A percentile compares a stretch with the other conserved stretches of the same genome.
phyloP scores from a whole-genome alignment of 2,797 vertebrate genomes.

The Knipowitschia caucasica region DNA sequence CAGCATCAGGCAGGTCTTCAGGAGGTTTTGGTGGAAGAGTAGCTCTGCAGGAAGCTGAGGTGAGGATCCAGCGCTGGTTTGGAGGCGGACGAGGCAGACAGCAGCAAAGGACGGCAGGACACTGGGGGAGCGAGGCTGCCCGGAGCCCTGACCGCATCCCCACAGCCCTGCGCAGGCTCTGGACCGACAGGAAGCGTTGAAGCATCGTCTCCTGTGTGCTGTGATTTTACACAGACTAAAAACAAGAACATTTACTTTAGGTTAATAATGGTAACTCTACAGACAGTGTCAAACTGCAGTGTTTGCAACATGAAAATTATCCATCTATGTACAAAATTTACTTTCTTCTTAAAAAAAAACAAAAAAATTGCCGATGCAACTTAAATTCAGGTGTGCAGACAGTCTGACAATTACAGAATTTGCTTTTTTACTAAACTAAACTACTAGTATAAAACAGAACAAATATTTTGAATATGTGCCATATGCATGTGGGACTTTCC shows the following conservation, averaged over 20 bases:
- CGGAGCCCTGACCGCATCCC: slow-evolving; percentile 40
- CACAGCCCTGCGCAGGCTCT: slow-evolving; percentile 58
- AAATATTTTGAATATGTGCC: no score
- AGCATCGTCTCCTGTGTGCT: slow-evolving; percentile 56
- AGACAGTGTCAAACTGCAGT: no score
- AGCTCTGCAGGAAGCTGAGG: slow-evolving; percentile 49
- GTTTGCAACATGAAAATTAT: no score
- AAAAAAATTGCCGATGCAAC: no score
- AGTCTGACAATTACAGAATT: no score
- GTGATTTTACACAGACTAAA: slow-evolving; percentile 37
- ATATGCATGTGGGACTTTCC: no score
- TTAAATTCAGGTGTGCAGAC: no score
- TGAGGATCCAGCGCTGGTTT: slow-evolving; percentile 66
- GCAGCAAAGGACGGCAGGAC: slow-evolving; percentile 31
- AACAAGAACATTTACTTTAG: neutral
- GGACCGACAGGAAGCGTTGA: slow-evolving; percentile 68
- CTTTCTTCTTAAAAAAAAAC: no score
- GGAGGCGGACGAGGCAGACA: slow-evolving; percentile 32
- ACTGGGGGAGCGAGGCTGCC: slow-evolving; percentile 2
- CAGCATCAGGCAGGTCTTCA: slow-evolving; percentile 23
- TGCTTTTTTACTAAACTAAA: no score
- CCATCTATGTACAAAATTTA: no score
- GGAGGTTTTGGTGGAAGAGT: slow-evolving; percentile 64
- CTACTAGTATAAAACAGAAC: no score
- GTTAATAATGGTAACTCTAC: neutral